Evolutionary conservation across 2,888 invertebrate genomes (phyloP).

Genomic region (Cephonodes hylas): DNA sequence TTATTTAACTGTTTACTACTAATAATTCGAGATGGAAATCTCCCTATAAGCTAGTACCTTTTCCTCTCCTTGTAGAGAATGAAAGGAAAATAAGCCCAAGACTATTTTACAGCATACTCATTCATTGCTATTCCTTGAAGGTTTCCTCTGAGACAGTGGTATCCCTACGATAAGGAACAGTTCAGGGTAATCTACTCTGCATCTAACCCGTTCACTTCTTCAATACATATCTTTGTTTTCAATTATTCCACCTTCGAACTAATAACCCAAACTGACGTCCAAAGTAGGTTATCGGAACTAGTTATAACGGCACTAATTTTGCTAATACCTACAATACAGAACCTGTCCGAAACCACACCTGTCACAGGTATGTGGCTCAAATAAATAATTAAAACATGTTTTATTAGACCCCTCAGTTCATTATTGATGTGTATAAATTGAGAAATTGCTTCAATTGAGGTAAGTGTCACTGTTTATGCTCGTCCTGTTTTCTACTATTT

Average conservation of each 20-base stretch:
- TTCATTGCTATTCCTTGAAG: too few species aligned
- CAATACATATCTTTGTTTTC: neutral
- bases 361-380: slow-evolving; percentile 55
- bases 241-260: slow-evolving; percentile 15
- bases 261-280: slow-evolving; percentile 20
- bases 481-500: neutral
- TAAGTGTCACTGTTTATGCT: slow-evolving; percentile 11
- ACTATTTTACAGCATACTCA: too few species aligned
- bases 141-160: too few species aligned
- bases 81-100: too few species aligned
- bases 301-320: slow-evolving; percentile 69
- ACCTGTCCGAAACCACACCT: slow-evolving; percentile 67
- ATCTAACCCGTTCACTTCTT: too few species aligned
- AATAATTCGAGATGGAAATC: too few species aligned
- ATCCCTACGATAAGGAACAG: too few species aligned
- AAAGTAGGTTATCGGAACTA: slow-evolving; percentile 67
- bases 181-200: too few species aligned
- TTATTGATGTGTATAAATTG: slow-evolving; percentile 41
- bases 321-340: slow-evolving; percentile 61
- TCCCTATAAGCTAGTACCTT: too few species aligned
- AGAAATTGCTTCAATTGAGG: slow-evolving; percentile 41
- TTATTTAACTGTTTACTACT: too few species aligned
- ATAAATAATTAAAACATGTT: slow-evolving; percentile 62
- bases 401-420: slow-evolving; percentile 47
- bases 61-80: too few species aligned